Evolutionary conservation across 2,888 invertebrate genomes (phyloP), one percentile per base, ranked within the genome.

Genomic region (Andrena minutula): DNA sequence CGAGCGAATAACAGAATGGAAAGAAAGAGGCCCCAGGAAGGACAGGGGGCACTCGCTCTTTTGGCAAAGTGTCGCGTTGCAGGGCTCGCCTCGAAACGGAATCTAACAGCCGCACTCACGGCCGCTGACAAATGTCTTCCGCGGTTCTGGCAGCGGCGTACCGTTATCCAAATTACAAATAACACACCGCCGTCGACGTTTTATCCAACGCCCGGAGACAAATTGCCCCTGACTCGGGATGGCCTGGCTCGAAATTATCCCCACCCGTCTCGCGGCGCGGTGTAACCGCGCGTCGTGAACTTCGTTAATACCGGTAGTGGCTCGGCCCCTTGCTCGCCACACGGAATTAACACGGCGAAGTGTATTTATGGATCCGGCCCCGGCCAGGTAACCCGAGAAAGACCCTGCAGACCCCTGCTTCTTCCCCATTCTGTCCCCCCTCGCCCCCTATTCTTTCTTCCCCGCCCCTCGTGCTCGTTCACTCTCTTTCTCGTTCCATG

Each of bases 251-350:
- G 84, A 89, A 89, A 89, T 88, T 88, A 88, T 88, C 88, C 83
- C 83, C 83, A 65, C 78, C 56, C 30, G 6, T 8, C 51, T 32
- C 68, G 60, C 63, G 58, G 74, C 83, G 73, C 70, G 87, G 85
- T 85, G 87, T 88, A 83, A 20, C 88, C 87, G 83, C 82, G 88
- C 86, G 87, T 88, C 88, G 78, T 88, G 85, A 89, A 88, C 88
- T 88, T 79, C 83, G 92, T 92, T 92, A 93, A 93, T 92, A 92
- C 93, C 93, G 90, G 93, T 93, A 93, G 93, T 93, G 89, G 87
- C 88, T 87, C 85, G 85, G 88, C 80, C 90, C 81, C 88, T 87
- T 90, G 91, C 91, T 90, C 89, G 90, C 79, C 92, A 89, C 91
- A 91, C 89, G 90, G 90, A 90, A 92, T 92, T 92, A 91, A 92